Conservation (phyloP, 1,140 invertebrate species). For the Rhizoglyphus robini region DNA sequence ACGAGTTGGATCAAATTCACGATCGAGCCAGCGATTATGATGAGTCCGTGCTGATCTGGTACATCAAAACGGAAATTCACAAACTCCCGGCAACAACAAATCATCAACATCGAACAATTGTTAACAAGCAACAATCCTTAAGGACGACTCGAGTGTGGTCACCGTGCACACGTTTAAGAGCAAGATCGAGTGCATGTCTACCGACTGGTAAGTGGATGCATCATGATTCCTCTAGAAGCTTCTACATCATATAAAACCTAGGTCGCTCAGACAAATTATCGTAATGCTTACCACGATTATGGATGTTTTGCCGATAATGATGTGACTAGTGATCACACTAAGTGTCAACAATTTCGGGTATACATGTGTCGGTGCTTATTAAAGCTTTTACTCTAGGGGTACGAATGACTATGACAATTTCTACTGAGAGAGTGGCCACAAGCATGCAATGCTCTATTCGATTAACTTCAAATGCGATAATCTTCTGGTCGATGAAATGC, state of each 20-base stretch:
- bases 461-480: neutral
- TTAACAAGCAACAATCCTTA: no score
- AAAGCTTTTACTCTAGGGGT: no score
- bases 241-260: neutral
- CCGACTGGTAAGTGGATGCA: neutral
- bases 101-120: neutral
- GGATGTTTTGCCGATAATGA: neutral
- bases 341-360: no score
- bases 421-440: no score
- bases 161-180: neutral
- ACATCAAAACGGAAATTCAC: no score
- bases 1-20: no score
- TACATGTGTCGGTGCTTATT: no score
- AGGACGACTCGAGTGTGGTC: conserved; percentile 16
- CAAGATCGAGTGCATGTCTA: neutral
- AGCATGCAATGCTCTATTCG: neutral
- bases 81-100: no score
- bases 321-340: neutral
- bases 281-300: neutral
- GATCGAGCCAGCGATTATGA: no score
- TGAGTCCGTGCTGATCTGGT: no score
- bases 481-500: neutral
- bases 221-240: no score
- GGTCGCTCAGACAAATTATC: neutral
- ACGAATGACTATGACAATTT: no score